These are phyloP conservation scores for Zootoca vivipara DNA, from an alignment of 2,113 vertebrate species.

Conservation along the genomic window DNA sequence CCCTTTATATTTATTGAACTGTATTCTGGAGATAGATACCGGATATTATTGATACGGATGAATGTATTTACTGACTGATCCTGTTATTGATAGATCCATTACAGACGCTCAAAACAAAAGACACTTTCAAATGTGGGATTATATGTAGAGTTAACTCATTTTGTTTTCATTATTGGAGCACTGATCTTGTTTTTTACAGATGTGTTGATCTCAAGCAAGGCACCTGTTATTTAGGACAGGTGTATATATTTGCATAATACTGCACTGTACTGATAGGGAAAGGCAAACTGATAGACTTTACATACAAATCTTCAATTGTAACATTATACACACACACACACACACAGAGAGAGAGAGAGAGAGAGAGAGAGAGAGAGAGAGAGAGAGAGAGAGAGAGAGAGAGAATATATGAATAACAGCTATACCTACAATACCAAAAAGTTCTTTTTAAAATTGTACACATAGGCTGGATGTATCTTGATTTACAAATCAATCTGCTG, in stretches of 20 bases:
- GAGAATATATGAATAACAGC: not conserved
- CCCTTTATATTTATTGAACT: constrained; percentile 25
- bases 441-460: not conserved
- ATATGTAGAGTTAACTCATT: not conserved
- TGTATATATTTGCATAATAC: not conserved
- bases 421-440: not conserved
- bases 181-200: not conserved
- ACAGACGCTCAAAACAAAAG: constrained; percentile 27
- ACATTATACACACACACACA: no score
- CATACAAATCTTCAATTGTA: not conserved
- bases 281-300: not conserved
- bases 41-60: constrained; percentile 15
- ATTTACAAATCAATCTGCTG: not conserved
- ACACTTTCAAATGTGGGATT: constrained; percentile 12
- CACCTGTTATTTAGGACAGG: not conserved
- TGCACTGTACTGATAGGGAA: not conserved
- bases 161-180: not conserved
- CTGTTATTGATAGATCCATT: constrained; percentile 17
- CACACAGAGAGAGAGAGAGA: no score
- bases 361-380: no score
- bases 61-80: constrained; percentile 25
- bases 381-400: no score
- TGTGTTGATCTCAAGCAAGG: not conserved
- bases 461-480: not conserved
- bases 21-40: constrained; percentile 25